Percentiles rank a stretch among this genome's conserved stretches.
Conservation (phyloP, 2,888 invertebrate species). For the Synergus gifuensis region DNA sequence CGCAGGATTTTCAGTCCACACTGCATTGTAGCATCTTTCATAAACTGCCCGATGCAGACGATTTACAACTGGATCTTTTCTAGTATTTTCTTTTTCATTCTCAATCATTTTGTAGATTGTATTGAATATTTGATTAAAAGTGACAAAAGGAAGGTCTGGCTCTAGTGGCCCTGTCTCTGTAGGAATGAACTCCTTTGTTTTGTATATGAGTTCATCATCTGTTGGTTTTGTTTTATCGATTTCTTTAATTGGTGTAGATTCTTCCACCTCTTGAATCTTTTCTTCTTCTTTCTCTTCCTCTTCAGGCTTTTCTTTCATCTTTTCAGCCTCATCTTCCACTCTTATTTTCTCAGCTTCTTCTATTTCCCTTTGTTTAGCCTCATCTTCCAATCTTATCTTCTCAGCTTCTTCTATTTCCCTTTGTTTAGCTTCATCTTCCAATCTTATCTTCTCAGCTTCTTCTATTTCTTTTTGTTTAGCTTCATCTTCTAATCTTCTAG, state of each 20-base stretch:
- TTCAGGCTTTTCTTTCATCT: slow-evolving; percentile 31
- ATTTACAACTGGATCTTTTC: slow-evolving; percentile 57
- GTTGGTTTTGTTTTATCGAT: slow-evolving; percentile 8
- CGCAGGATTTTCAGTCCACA: slow-evolving; percentile 58
- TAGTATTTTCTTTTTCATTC: slow-evolving; percentile 55
- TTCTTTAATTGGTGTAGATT: slow-evolving; percentile 18
- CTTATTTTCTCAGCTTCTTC: slow-evolving; percentile 32
- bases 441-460: slow-evolving; percentile 47
- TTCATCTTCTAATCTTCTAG: slow-evolving; percentile 37
- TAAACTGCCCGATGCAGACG: slow-evolving; percentile 68
- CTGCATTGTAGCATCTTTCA: slow-evolving; percentile 61
- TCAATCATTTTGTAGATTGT: slow-evolving; percentile 64
- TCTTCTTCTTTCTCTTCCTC: not conserved
- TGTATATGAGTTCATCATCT: slow-evolving; percentile 23
- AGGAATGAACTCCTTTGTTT: slow-evolving; percentile 34
- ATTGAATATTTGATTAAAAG: slow-evolving; percentile 65
- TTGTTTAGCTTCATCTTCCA: slow-evolving; percentile 43
- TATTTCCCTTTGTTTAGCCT: slow-evolving; percentile 22
- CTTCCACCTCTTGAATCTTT: not conserved
- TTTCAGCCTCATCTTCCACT: slow-evolving; percentile 22
- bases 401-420: slow-evolving; percentile 40
- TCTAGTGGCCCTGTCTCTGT: not conserved
- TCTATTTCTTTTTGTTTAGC: slow-evolving; percentile 47
- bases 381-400: slow-evolving; percentile 7
- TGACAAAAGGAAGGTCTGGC: slow-evolving; percentile 66